These are phyloP conservation scores for Drosophila mayaguana DNA, from an alignment of 2,888 invertebrate species.

Conservation along the genomic window DNA sequence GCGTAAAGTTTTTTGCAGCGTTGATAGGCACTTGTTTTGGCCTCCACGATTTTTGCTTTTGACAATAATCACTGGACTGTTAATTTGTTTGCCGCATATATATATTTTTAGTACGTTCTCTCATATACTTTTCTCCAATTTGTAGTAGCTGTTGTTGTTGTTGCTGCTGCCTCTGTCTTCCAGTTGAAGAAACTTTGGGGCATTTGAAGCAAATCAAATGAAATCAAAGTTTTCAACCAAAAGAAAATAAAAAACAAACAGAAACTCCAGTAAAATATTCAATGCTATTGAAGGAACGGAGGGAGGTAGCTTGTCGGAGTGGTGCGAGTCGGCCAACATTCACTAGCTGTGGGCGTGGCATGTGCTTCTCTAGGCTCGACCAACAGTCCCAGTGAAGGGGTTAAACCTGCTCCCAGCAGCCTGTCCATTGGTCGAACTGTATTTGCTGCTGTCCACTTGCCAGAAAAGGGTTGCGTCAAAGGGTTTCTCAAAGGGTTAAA, in stretches of 20 bases:
- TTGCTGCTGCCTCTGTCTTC: constrained; percentile 51
- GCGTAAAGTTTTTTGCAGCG: constrained; percentile 29
- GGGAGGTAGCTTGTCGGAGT: background rate
- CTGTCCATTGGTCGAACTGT: constrained; percentile 45
- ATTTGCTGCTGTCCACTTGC: constrained; percentile 38
- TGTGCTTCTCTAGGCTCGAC: background rate
- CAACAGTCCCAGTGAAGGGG: constrained; percentile 35
- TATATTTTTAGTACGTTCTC: constrained; percentile 21
- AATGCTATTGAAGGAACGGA: background rate
- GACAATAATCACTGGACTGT: constrained; percentile 83
- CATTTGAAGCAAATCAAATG: constrained; percentile 70
- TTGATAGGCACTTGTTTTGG: constrained; percentile 71
- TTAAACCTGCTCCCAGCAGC: constrained; percentile 22
- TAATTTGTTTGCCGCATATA: constrained; percentile 74
- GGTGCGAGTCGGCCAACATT: constrained; percentile 3
- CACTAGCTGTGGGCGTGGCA: constrained; percentile 42
- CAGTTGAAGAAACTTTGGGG: constrained; percentile 81
- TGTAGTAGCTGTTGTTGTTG: constrained; percentile 35
- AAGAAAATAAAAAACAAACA: constrained; percentile 16
- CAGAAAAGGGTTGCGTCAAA: constrained; percentile 33
- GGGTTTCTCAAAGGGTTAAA: constrained; percentile 56
- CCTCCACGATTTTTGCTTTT: constrained; percentile 57
- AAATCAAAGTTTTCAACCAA: constrained; percentile 68
- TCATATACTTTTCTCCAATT: constrained; percentile 38
- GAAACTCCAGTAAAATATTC: constrained; percentile 19